phyloP scores from a whole-genome alignment of 1,140 invertebrate genomes.

The Pachypeltis micranthus region DNA sequence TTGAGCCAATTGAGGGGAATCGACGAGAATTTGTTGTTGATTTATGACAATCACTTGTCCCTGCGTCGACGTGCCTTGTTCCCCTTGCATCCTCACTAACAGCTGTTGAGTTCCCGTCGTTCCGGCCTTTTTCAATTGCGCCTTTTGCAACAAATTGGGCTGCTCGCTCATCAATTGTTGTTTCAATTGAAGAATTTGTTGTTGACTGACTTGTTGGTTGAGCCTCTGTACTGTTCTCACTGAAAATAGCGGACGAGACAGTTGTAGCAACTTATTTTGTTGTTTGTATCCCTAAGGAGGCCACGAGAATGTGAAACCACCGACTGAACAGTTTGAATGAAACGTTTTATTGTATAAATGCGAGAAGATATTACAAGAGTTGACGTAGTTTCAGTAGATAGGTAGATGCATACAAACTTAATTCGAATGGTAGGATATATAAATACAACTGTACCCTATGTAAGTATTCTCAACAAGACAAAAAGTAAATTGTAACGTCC shows the following conservation, averaged over 20 bases:
- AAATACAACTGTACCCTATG: no score
- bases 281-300: no score
- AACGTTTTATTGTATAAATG: no score
- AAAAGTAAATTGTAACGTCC: no score
- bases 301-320: no score
- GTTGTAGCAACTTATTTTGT: no score
- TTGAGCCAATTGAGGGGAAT: constrained; percentile 20
- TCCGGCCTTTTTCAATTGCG: constrained; percentile 17
- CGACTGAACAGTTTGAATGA: no score
- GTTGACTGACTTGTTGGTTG: constrained; percentile 16
- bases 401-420: no score
- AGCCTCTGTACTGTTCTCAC: constrained; percentile 30
- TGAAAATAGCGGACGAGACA: constrained; percentile 24
- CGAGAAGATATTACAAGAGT: no score
- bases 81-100: constrained; percentile 22
- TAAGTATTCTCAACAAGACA: no score
- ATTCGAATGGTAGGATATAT: no score
- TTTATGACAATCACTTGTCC: constrained; percentile 27
- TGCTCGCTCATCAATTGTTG: constrained; percentile 19
- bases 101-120: constrained; percentile 24
- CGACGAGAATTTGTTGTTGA: constrained; percentile 24
- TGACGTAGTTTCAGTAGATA: no score
- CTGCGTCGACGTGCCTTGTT: constrained; percentile 3
- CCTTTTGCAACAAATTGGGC: constrained; percentile 17
- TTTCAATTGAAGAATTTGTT: constrained; percentile 26